These are phyloP conservation scores for Cepphus grylle DNA, from an alignment of 2,113 vertebrate genomes.

Conservation along the genomic window DNA sequence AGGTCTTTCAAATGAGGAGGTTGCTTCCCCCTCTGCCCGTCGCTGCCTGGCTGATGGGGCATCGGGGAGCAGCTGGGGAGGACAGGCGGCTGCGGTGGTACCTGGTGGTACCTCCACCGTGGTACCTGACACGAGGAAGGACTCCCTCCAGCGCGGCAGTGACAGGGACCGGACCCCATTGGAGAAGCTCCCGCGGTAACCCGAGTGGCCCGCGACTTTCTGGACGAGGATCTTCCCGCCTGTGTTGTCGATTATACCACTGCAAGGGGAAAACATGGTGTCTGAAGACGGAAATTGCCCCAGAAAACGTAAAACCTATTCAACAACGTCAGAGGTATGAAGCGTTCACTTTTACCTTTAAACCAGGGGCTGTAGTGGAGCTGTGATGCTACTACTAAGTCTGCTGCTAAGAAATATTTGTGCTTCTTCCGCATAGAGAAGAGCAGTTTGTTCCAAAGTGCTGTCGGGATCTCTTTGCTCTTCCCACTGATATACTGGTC, in stretches of 20 bases:
- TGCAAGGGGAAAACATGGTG: conserved; percentile 53
- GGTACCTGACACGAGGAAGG: conserved; percentile 90
- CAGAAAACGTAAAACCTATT: neutral
- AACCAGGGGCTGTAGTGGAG: neutral
- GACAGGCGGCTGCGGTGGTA: rapidly evolving
- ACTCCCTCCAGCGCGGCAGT: conserved; percentile 92
- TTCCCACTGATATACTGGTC: neutral
- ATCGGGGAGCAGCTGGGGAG: neutral
- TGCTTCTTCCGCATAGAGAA: neutral
- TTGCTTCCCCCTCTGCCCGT: rapidly evolving
- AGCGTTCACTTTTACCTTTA: neutral
- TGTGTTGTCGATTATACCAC: conserved; percentile 86
- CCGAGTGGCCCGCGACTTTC: conserved; percentile 88
- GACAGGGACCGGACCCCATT: conserved; percentile 88
- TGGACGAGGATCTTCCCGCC: conserved; percentile 93
- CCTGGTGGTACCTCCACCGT: neutral
- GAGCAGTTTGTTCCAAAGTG: neutral
- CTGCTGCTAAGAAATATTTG: neutral
- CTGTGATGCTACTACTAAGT: neutral
- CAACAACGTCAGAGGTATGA: neutral
- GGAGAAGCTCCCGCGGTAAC: conserved; percentile 88
- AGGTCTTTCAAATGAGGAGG: neutral
- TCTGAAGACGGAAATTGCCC: neutral
- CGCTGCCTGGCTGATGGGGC: rapidly evolving
- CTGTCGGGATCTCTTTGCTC: neutral